Conservation (phyloP, 2,888 invertebrate genomes). For the Drosophila fungiperda region DNA sequence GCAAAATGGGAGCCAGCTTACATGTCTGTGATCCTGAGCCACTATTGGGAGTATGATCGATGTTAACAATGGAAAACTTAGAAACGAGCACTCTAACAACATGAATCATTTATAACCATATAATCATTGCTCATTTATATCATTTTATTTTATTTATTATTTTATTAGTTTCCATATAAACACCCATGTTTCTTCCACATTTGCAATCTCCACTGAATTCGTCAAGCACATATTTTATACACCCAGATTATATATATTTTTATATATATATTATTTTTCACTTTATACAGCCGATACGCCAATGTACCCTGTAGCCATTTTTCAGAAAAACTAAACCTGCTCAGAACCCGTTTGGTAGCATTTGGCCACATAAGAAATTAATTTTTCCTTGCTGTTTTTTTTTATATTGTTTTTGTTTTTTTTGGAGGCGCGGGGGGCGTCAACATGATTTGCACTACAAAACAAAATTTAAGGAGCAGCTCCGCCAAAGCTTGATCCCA, state of each 20-base stretch:
- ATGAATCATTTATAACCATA: neutral
- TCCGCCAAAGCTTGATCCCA: slow-evolving; percentile 39
- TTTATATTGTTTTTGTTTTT: slow-evolving; percentile 6
- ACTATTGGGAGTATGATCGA: no score
- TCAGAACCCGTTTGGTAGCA: slow-evolving; percentile 76
- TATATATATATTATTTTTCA: neutral
- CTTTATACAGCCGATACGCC: neutral
- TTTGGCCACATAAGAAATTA: slow-evolving; percentile 44
- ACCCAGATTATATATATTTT: no score
- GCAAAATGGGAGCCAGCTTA: neutral
- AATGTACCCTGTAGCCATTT: neutral
- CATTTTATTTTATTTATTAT: no score
- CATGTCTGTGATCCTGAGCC: no score
- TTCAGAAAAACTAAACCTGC: slow-evolving; percentile 58
- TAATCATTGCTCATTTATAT: neutral
- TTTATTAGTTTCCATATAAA: no score
- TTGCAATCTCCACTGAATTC: no score
- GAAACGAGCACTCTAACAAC: no score
- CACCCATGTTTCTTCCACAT: no score
- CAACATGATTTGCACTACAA: slow-evolving; percentile 77
- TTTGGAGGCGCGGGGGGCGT: slow-evolving; percentile 64
- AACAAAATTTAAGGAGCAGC: slow-evolving; percentile 76
- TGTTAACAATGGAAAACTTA: no score
- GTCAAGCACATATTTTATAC: no score
- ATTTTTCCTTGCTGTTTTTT: slow-evolving; percentile 8